phyloP scores from a whole-genome alignment of 2,888 invertebrate species.

The Acleris emargana region DNA sequence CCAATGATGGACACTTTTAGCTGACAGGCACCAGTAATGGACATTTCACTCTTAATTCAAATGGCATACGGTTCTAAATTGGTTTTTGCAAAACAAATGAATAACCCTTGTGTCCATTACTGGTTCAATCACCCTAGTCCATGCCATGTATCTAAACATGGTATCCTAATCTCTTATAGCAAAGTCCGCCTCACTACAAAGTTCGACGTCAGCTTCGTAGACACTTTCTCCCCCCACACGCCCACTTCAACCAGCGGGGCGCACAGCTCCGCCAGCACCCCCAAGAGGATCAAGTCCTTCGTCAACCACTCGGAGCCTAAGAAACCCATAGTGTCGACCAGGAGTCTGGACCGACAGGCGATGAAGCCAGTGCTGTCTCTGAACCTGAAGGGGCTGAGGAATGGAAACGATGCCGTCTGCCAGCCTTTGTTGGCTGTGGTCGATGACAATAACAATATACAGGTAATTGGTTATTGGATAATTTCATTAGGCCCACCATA shows the following conservation, averaged over 20 bases:
- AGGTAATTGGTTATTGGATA: conserved; percentile 52
- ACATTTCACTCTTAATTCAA: too few species aligned
- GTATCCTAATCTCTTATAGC: conserved; percentile 47
- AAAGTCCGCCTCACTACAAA: conserved; percentile 73
- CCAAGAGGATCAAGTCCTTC: conserved; percentile 68
- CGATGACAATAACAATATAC: conserved; percentile 76
- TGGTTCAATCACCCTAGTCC: too few species aligned
- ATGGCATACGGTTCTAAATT: too few species aligned
- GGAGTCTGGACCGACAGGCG: conserved; percentile 68
- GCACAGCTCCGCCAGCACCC: conserved; percentile 55
- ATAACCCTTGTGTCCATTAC: too few species aligned
- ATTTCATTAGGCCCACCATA: too few species aligned
- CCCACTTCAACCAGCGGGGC: conserved; percentile 50
- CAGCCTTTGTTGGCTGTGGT: conserved; percentile 75
- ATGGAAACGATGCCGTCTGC: conserved; percentile 56
- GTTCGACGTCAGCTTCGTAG: conserved; percentile 74
- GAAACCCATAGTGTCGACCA: conserved; percentile 57
- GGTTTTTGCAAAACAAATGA: too few species aligned
- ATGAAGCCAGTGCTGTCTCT: conserved; percentile 59
- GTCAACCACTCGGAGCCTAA: conserved; percentile 57
- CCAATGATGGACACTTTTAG: too few species aligned
- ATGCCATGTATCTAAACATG: not conserved
- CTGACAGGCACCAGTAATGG: too few species aligned
- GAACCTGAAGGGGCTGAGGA: conserved; percentile 73
- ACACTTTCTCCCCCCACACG: conserved; percentile 58